Evolutionary conservation across 1,140 invertebrate genomes (phyloP).

Genomic region (Penaeus japonicus): DNA sequence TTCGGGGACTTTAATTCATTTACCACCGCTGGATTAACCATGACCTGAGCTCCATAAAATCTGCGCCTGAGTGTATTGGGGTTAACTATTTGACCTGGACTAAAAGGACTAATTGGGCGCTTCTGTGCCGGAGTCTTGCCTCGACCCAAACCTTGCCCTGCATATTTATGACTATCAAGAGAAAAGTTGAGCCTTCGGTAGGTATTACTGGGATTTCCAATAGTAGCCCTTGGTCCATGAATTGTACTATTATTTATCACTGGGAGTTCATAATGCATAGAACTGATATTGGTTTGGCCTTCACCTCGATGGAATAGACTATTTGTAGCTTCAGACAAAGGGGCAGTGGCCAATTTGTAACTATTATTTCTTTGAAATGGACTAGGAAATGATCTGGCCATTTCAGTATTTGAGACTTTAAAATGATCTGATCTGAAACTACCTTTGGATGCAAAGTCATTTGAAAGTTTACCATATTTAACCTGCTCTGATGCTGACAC

Average conservation of each 20-base stretch:
- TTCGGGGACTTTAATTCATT: slow-evolving; percentile 46
- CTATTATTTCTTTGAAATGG: slow-evolving; percentile 57
- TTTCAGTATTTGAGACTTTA: neutral
- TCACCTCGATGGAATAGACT: slow-evolving; percentile 38
- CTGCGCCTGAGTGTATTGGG: slow-evolving; percentile 43
- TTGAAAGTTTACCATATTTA: too few relatives aligned
- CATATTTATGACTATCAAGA: neutral
- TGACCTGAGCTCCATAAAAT: slow-evolving; percentile 52
- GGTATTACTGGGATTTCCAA: neutral
- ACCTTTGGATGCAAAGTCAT: too few relatives aligned
- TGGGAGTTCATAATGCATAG: slow-evolving; percentile 18
- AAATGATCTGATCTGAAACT: neutral
- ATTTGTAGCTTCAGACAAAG: slow-evolving; percentile 53
- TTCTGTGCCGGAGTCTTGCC: slow-evolving; percentile 39
- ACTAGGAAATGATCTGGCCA: slow-evolving; percentile 3
- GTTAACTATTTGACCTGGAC: slow-evolving; percentile 41
- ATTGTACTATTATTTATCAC: slow-evolving; percentile 40
- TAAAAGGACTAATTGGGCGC: slow-evolving; percentile 39
- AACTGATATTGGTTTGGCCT: neutral
- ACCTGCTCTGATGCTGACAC: neutral
- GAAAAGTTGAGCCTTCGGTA: neutral
- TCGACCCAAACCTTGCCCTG: slow-evolving; percentile 32
- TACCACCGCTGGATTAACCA: slow-evolving; percentile 49
- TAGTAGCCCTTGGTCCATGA: slow-evolving; percentile 38
- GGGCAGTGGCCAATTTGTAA: slow-evolving; percentile 51